Percentiles rank a stretch among this genome's conserved stretches.
Conservation (phyloP, 2,888 invertebrate species). For the Liopterus haemorrhoidalis region DNA sequence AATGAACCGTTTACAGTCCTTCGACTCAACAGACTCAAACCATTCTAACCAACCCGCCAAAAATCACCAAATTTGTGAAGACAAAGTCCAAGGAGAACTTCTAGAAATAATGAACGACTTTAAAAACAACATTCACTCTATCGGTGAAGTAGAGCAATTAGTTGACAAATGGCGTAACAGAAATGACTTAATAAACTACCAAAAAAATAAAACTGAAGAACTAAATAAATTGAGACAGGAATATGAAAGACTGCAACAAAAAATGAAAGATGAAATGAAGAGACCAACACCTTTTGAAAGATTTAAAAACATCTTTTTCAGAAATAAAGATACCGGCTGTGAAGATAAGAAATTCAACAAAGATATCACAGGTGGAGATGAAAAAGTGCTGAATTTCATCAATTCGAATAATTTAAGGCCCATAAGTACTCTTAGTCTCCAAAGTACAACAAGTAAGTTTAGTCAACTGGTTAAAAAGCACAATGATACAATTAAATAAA, state of each 20-base stretch:
- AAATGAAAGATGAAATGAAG: conserved; percentile 68
- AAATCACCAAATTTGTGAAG: conserved; percentile 40
- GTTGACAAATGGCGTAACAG: conserved; percentile 83
- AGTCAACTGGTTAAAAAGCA: too few relatives aligned
- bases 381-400: conserved; percentile 11
- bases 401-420: conserved; percentile 48
- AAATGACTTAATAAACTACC: conserved; percentile 79
- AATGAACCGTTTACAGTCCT: too few relatives aligned
- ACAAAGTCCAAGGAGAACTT: conserved; percentile 67
- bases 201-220: conserved; percentile 79
- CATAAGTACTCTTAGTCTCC: conserved; percentile 62
- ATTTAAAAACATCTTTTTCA: conserved; percentile 67
- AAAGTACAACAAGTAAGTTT: conserved; percentile 58
- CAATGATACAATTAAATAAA: too few relatives aligned
- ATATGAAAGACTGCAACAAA: conserved; percentile 75
- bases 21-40: conserved; percentile 9
- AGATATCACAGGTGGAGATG: too few relatives aligned
- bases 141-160: conserved; percentile 76
- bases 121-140: conserved; percentile 81
- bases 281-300: conserved; percentile 76
- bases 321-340: conserved; percentile 37
- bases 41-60: conserved; percentile 5
- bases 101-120: conserved; percentile 83
- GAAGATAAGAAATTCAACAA: conserved; percentile 18
- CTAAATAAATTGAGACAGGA: conserved; percentile 72